Percentiles rank a stretch among this genome's conserved stretches.
phyloP scores from a whole-genome alignment of 2,797 vertebrate species.

The Psittacula derbiana region DNA sequence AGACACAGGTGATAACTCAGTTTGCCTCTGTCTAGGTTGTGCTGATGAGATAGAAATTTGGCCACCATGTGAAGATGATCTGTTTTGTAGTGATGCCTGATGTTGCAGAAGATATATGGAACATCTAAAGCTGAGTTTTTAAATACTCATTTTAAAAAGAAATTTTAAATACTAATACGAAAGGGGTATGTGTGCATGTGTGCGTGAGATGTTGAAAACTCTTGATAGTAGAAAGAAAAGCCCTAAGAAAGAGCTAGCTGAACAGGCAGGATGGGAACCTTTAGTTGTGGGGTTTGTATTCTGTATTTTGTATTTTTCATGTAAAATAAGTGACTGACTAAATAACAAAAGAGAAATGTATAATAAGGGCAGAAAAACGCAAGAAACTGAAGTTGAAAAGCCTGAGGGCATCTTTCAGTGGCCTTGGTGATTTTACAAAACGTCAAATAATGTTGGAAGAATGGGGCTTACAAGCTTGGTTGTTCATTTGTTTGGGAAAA shows the following conservation, averaged over 20 bases:
- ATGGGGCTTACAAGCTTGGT: background rate
- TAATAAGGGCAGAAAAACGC: background rate
- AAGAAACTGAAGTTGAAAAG: background rate
- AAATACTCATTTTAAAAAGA: background rate
- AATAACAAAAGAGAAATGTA: background rate
- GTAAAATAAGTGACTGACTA: background rate
- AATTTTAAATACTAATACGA: background rate
- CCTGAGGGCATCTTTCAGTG: background rate
- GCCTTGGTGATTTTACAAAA: background rate
- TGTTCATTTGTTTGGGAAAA: background rate
- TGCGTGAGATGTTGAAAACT: background rate
- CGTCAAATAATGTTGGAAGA: background rate
- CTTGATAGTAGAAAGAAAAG: background rate
- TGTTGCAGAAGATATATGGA: background rate
- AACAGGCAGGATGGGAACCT: background rate
- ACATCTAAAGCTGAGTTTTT: background rate
- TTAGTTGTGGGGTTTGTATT: background rate
- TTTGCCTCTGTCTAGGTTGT: background rate
- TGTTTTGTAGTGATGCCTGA: background rate
- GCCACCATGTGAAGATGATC: background rate
- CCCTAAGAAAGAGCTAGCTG: background rate
- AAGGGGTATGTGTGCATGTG: background rate
- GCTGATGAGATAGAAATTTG: background rate
- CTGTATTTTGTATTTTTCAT: background rate
- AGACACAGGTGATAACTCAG: background rate